Evolutionary conservation across 2,888 invertebrate genomes (phyloP).

Genomic region (Drosophila kanekoi): DNA sequence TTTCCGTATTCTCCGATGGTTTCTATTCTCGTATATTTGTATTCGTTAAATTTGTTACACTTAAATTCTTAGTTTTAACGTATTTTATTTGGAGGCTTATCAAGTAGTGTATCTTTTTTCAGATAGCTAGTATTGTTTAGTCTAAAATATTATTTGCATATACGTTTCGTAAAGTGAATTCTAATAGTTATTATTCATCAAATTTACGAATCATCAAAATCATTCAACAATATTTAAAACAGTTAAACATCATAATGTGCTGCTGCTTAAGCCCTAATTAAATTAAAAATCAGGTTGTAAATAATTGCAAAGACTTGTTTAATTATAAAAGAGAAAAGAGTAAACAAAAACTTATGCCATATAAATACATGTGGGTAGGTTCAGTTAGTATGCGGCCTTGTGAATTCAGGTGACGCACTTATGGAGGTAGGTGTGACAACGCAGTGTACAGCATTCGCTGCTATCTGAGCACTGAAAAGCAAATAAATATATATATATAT

Average conservation of each 20-base stretch:
- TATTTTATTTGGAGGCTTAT: too few relatives aligned
- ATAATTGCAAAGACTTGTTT: slow-evolving; percentile 4
- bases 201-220: too few relatives aligned
- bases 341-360: neutral
- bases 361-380: neutral
- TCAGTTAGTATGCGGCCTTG: neutral
- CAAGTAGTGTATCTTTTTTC: too few relatives aligned
- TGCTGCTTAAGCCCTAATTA: neutral
- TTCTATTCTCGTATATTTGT: too few relatives aligned
- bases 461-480: slow-evolving; percentile 71
- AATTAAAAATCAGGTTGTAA: neutral
- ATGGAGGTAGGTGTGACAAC: slow-evolving; percentile 82
- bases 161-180: too few relatives aligned
- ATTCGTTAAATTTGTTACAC: too few relatives aligned
- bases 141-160: too few relatives aligned
- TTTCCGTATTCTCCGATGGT: too few relatives aligned
- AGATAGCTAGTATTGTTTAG: too few relatives aligned
- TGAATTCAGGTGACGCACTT: slow-evolving; percentile 80
- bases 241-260: neutral
- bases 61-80: too few relatives aligned
- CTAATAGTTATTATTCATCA: too few relatives aligned
- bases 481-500: neutral
- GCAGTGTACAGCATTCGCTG: slow-evolving; percentile 79
- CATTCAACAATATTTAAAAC: too few relatives aligned
- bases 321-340: slow-evolving; percentile 18